phyloP scores from a whole-genome alignment of 1,140 invertebrate genomes.

The Palaemon carinicauda region DNA sequence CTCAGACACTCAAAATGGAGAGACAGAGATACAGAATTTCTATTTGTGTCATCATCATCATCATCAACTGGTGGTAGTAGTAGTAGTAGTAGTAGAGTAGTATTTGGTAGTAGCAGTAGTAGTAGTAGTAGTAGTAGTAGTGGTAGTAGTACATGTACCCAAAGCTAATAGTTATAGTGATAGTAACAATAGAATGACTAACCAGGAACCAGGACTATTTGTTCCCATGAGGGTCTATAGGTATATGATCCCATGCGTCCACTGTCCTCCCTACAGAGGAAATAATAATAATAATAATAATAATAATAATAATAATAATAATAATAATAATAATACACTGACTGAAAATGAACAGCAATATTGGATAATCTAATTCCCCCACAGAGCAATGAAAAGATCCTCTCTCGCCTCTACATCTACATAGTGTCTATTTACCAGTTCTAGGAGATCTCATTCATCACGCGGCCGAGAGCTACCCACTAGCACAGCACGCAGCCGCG shows the following conservation, averaged over 20 bases:
- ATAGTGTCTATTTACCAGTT: constrained; percentile 45
- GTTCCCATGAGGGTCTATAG: constrained; percentile 42
- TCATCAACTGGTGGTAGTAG: no score
- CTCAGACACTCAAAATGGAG: neutral
- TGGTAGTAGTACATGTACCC: neutral
- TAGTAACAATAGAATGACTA: no score
- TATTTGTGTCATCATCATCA: no score
- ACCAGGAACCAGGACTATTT: constrained; percentile 20
- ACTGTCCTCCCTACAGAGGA: constrained; percentile 41
- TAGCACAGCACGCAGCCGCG: constrained; percentile 48
- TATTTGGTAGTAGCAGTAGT: no score
- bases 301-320: no score
- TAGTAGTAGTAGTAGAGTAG: no score
- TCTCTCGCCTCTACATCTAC: constrained; percentile 42
- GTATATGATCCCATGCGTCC: constrained; percentile 51
- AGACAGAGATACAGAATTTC: no score
- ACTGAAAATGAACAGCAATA: constrained; percentile 49
- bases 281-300: neutral
- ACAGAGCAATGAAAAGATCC: constrained; percentile 26
- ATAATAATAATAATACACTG: constrained; percentile 22
- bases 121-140: no score
- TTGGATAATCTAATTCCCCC: constrained; percentile 42
- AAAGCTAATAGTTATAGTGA: constrained; percentile 1
- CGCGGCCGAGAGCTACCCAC: constrained; percentile 53
- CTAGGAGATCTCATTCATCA: constrained; percentile 48